Evolutionary conservation across 2,888 invertebrate species (phyloP).

Genomic region (Tenthredo amoena): DNA sequence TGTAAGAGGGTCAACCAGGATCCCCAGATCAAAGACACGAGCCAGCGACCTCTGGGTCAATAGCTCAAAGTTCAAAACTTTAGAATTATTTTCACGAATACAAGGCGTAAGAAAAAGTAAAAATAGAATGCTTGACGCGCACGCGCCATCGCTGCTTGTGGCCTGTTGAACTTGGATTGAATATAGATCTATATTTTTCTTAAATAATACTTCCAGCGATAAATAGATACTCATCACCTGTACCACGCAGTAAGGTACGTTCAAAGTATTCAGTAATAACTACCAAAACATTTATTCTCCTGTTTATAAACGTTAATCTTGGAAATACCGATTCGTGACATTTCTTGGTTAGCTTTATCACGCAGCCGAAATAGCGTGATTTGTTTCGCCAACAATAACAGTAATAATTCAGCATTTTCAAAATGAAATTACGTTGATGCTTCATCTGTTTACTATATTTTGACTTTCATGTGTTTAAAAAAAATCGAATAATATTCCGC

Average conservation of each 20-base stretch:
- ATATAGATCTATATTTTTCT: not conserved
- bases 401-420: not conserved
- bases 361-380: not conserved
- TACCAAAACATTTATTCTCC: not conserved
- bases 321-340: not conserved
- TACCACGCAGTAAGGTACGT: not conserved
- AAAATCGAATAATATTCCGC: not conserved
- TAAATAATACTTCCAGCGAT: not conserved
- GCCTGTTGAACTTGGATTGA: not conserved
- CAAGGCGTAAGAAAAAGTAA: conserved; percentile 5
- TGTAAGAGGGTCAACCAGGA: not conserved
- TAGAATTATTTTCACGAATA: not conserved
- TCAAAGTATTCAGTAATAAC: not conserved
- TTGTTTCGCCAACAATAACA: not conserved
- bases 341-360: conserved; percentile 31
- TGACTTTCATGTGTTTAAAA: not conserved
- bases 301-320: not conserved
- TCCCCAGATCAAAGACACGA: not conserved
- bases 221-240: not conserved
- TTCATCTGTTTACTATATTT: not conserved
- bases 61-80: conserved; percentile 7
- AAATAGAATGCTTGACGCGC: conserved; percentile 17
- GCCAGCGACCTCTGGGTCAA: conserved; percentile 17
- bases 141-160: not conserved
- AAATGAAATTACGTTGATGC: not conserved